Evolutionary conservation across 1,140 invertebrate species (phyloP).

Genomic region (Eupristina koningsbergeri): DNA sequence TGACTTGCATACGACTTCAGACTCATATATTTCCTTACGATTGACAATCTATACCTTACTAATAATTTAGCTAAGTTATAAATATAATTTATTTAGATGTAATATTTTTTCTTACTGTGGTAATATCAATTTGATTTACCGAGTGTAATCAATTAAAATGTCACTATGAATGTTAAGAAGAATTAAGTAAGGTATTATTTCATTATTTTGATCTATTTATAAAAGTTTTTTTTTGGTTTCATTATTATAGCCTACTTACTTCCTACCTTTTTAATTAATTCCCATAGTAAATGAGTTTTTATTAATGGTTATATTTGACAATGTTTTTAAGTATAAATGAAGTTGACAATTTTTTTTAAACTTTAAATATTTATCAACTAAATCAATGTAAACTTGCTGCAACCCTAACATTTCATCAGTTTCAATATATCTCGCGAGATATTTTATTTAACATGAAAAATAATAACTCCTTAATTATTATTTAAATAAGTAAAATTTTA

Average conservation of each 20-base stretch:
- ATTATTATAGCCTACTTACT: neutral
- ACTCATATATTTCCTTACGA: slow-evolving; percentile 3
- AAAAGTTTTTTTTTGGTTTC: neutral
- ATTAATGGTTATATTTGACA: neutral
- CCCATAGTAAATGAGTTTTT: neutral
- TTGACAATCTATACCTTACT: neutral
- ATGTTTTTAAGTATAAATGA: neutral
- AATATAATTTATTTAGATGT: neutral
- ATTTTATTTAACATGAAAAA: no score
- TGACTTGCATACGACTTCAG: neutral
- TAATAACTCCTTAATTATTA: no score
- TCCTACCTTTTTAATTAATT: neutral
- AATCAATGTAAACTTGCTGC: no score
- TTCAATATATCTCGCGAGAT: no score
- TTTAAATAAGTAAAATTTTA: no score
- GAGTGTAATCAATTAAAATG: neutral
- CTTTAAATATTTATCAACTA: no score
- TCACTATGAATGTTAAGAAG: neutral
- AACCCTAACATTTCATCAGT: no score
- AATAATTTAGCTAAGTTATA: neutral
- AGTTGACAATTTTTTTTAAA: no score
- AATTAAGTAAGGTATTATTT: neutral
- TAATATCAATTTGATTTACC: neutral
- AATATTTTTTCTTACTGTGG: neutral
- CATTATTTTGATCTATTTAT: slow-evolving; percentile 18